These are phyloP conservation scores for Drosophila prostipennis DNA, from an alignment of 2,888 invertebrate species.

Conservation along the genomic window DNA sequence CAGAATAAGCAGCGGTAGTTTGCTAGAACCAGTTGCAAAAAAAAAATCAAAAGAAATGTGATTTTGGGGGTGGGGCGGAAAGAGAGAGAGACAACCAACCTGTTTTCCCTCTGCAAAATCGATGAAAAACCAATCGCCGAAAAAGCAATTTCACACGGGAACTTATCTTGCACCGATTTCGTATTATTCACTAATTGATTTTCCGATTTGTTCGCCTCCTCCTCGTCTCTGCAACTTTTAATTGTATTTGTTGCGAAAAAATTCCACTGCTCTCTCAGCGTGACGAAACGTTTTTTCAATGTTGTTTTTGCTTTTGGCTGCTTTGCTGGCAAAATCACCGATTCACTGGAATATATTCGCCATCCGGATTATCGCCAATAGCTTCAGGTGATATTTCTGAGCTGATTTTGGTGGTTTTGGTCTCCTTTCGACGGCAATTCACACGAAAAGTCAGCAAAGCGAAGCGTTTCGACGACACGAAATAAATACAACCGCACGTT, in stretches of 20 bases:
- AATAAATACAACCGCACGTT: conserved; percentile 66
- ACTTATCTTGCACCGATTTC: conserved; percentile 38
- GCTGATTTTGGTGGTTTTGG: conserved; percentile 21
- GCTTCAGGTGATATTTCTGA: not conserved
- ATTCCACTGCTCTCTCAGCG: conserved; percentile 57
- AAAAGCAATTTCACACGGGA: conserved; percentile 14
- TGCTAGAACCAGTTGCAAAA: conserved; percentile 66
- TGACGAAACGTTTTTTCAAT: conserved; percentile 64
- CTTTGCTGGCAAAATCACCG: conserved; percentile 35
- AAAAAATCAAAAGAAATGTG: conserved; percentile 27
- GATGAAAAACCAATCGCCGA: conserved; percentile 69
- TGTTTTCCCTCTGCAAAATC: conserved; percentile 75
- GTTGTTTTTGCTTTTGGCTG: conserved; percentile 20
- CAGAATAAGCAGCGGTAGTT: conserved; percentile 20
- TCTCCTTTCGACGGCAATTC: conserved; percentile 36
- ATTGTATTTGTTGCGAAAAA: conserved; percentile 36
- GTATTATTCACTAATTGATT: conserved; percentile 39
- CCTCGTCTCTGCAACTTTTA: conserved; percentile 8
- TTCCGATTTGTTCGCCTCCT: conserved; percentile 23
- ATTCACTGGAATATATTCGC: conserved; percentile 21
- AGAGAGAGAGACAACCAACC: conserved; percentile 61
- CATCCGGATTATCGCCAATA: conserved; percentile 6
- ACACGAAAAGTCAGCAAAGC: conserved; percentile 44
- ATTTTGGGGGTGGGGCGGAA: conserved; percentile 11
- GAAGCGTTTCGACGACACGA: conserved; percentile 60